These are phyloP conservation scores for Oligia fasciuncula DNA, from an alignment of 2,888 invertebrate genomes.

Conservation along the genomic window DNA sequence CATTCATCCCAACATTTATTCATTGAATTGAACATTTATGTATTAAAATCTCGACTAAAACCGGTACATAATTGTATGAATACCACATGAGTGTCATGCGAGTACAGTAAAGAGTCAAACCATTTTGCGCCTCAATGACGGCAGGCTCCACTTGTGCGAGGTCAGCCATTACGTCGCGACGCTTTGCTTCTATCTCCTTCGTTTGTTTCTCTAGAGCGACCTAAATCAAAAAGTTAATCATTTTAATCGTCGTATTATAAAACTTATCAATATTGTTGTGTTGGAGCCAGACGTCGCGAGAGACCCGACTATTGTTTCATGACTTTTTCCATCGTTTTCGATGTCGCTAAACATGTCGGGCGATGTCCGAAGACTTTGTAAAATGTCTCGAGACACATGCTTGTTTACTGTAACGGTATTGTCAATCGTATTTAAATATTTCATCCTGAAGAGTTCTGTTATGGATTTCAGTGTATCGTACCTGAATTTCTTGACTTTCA, in stretches of 20 bases:
- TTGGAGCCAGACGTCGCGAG: neutral
- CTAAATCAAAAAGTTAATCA: slow-evolving; percentile 68
- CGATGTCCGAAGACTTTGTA: neutral
- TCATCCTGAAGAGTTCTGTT: neutral
- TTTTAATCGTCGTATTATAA: neutral
- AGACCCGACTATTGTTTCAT: neutral
- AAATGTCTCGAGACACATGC: neutral
- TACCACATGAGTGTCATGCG: slow-evolving; percentile 61
- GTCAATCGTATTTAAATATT: neutral
- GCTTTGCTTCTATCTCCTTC: slow-evolving; percentile 97
- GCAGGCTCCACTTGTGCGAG: slow-evolving; percentile 99
- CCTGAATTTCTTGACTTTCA: slow-evolving; percentile 98
- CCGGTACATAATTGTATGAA: slow-evolving; percentile 40
- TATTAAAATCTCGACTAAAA: slow-evolving; percentile 35
- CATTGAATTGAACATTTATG: neutral
- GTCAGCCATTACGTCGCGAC: slow-evolving; percentile 98
- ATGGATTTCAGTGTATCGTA: slow-evolving; percentile 54
- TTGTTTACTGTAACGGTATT: neutral
- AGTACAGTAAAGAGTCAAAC: slow-evolving; percentile 88
- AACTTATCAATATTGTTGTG: slow-evolving; percentile 6
- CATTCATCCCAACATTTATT: neutral
- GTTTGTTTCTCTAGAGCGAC: slow-evolving; percentile 96
- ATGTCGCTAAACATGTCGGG: neutral
- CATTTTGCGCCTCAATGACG: slow-evolving; percentile 99
- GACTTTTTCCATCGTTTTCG: neutral